Evolutionary conservation across 2,888 invertebrate species (phyloP), one percentile per base, ranked within the genome.

Genomic region (Rambutsinella grinnellia): DNA sequence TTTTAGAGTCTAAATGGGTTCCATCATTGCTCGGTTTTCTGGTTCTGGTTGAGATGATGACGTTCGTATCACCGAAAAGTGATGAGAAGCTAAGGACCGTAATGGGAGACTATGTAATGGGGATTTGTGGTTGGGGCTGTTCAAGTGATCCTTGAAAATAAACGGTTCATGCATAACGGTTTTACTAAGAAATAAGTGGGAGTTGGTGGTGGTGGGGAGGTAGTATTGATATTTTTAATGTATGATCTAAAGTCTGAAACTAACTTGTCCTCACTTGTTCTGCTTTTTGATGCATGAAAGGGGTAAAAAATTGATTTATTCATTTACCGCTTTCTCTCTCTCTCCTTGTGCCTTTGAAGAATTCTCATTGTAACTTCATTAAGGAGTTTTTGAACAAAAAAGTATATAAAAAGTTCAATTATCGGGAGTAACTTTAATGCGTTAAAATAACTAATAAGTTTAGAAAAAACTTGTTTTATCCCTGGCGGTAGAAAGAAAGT

Each of bases 61-160:
- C 36, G 27, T 53, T 19, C 10, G 46, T 46, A 21, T 6, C 2
- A 26, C 6, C 23, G n/a, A 15, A 54, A 36, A 36, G 54, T 54
- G 51, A 51, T 36, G 36, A 36, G 13, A 13, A 36, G 36, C 36
- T 36, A 60, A 27, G 53, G 21, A 24, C 21, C 26, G 57, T 58
- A 46, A 67, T 67, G 57, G 27, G 36, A 26, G 46, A 70, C 24
- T 44, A 46, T 36, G 28, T 61, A 71, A 71, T 71, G 71, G 71
- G 63, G 44, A 62, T 71, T 71, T 71, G 71, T 71, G 63, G 71
- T 57, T 71, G 57, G 51, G 71, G 47, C 28, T 71, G 23, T 71
- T 71, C 71, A 71, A 71, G 71, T 63, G 71, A 57, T 71, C 57
- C 71, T 71, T 71, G 63, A 71, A 58, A 63, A 36, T 63, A 62